Base-by-base conservation (phyloP, 2,888 invertebrate species). In the Diogma glabrata region DNA sequence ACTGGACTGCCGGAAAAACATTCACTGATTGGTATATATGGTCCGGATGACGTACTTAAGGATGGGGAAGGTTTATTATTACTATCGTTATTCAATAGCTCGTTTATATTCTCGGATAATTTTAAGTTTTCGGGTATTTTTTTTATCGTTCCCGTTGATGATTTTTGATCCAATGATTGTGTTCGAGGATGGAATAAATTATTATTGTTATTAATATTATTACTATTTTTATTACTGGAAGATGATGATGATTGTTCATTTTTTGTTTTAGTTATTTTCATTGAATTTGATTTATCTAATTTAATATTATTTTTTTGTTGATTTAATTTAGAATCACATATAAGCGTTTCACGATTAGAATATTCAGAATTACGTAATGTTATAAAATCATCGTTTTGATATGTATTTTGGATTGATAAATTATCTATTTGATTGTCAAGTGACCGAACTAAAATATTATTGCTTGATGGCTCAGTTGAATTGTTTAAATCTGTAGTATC, bases 1-100 rank as follows among this genome's bases (percentile, higher is more conserved):
- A 67, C 65, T 4, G 81, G 75, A 47, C 77, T 79, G 49, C 93
- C 93, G 26, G 92, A 89, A 59, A 88, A 84, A 67, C 93, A 93
- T 69, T 93, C 92, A 51, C 89, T 91, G 59, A 93, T 89, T 8
- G 90, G 87, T 69, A 93, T 92, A 67, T 93, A 93, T 0, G 90
- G 88, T 19, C 88, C 87, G 9, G 88, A 83, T 58, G 78, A 76
- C 26, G 77, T 78, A 50, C 81, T 81, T 47, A 80, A 75, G 51
- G 78, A 73, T 10, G 81, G 79, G 17, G 81, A 79, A 14, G 79
- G 77, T 60, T 79, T 78, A 38, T 69, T 67, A 51, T 60, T 64
- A 28, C 61, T 67, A 12, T 47, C 47, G 16, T 26, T 46, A 7
- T 46, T 50, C 14, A 50, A 38, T 26, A 49, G 49, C 14, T 53